Evolutionary conservation across 2,888 invertebrate species (phyloP), one percentile per base, ranked within the genome.

Genomic region (Caenorhabditis sp.): DNA sequence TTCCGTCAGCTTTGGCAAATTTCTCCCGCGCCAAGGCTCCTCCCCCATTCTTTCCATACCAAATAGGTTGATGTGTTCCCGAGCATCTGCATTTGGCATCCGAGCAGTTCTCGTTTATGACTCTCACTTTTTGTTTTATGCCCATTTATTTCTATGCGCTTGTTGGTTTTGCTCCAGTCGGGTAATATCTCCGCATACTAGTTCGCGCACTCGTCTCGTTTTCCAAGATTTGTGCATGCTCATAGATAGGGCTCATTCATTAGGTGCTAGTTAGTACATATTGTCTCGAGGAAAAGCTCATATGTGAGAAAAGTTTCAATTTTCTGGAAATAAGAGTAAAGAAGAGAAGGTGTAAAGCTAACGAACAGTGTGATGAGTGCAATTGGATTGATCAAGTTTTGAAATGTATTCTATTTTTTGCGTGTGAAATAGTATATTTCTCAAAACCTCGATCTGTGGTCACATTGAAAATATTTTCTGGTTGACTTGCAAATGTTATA

Each of bases 41-140:
- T 54, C 38, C 22, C 22, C 44, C 0, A 4, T 26, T 31, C 26
- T 56, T 47, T 19, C 47, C 47, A 47, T 16, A 5, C 47, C n/a
- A n/a, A 54, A 58, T 35, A 61, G 31, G 59, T 66, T 66, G 31
- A 47, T 28, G 44, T 51, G 72, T 38, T 58, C 70, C 8, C 47
- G 24, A 56, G n/a, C 75, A 68, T 77, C 59, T 51, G 68, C 69
- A 63, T 70, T 49, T 41, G 47, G 24, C 19, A 49, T 22, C 24
- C 24, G 26, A 54, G 47, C 26, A 19, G 64, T n/a, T n/a, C 70
- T 79, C 64, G 79, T 72, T 79, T 79, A 79, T 79, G 79, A 79
- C 79, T 79, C 70, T 58, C 79, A 79, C 79, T 79, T 79, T 79
- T 79, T 70, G 70, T 70, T 79, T 79, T 79, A 79, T 79, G 79